Percentiles rank a stretch among this genome's conserved stretches.
Evolutionary conservation across 2,797 vertebrate genomes (phyloP).

Genomic region (Parauchenoglanis punctatus): DNA sequence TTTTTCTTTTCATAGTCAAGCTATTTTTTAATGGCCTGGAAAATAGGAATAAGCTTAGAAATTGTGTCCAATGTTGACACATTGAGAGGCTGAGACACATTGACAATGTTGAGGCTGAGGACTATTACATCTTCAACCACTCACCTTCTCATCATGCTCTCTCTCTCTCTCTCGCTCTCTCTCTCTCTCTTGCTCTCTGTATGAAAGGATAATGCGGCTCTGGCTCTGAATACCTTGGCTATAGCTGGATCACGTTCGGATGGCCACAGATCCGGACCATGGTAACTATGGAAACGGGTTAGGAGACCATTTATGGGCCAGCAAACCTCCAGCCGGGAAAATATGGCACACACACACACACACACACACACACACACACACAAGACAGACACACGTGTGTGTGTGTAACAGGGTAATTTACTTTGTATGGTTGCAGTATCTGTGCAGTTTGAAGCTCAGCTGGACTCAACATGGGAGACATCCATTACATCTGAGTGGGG

Average conservation of each 20-base stretch:
- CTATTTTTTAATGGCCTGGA: too few relatives aligned
- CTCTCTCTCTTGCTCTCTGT: background rate
- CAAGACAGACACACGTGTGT: background rate
- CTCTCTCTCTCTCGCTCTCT: background rate
- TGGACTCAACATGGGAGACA: conserved; percentile 17
- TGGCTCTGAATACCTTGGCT: conserved; percentile 26
- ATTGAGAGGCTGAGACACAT: too few relatives aligned
- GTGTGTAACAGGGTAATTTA: background rate
- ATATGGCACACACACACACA: conserved; percentile 35
- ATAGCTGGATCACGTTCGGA: conserved; percentile 24
- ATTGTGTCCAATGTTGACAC: too few relatives aligned
- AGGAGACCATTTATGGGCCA: conserved; percentile 50
- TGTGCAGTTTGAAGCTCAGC: conserved; percentile 11
- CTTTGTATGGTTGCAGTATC: conserved; percentile 11
- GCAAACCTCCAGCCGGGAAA: conserved; percentile 42
- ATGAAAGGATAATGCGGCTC: conserved; percentile 10
- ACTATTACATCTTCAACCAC: too few relatives aligned
- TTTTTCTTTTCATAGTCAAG: too few relatives aligned
- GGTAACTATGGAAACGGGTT: conserved; percentile 57
- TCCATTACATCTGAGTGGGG: conserved; percentile 4
- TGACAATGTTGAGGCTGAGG: too few relatives aligned
- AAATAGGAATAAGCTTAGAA: too few relatives aligned
- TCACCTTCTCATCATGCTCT: too few relatives aligned
- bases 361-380: conserved; percentile 38
- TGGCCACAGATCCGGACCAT: conserved; percentile 14